Percentiles rank a stretch among this genome's conserved stretches.
These are phyloP conservation scores for Brachypodius melanocephalos DNA, from an alignment of 2,113 vertebrate genomes.

Conservation along the genomic window DNA sequence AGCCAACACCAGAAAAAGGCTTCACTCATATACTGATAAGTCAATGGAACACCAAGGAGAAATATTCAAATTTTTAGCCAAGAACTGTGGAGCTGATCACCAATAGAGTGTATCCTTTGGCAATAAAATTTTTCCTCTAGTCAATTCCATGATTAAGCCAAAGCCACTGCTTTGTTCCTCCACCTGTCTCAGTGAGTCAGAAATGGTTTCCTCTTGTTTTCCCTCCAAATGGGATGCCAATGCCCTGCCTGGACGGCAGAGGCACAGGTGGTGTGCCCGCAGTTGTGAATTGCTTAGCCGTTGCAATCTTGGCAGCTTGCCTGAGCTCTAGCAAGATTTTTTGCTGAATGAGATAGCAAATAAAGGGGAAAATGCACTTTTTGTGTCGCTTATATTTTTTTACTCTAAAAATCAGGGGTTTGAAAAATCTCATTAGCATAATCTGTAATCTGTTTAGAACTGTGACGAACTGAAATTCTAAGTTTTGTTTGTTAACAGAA, in stretches of 20 bases:
- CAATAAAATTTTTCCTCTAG: slow-evolving; percentile 16
- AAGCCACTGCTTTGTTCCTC: slow-evolving; percentile 18
- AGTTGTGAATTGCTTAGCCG: not conserved
- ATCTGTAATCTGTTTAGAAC: not conserved
- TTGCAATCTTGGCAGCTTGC: not conserved
- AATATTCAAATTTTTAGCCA: not conserved
- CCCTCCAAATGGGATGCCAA: not conserved
- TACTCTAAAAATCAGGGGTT: not conserved
- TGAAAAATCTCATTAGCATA: not conserved
- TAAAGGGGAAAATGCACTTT: not conserved
- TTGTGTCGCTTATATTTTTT: not conserved
- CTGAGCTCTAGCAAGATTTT: not conserved
- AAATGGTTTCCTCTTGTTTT: not conserved
- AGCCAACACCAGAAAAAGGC: not conserved
- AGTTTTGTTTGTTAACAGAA: not conserved
- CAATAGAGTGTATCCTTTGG: not conserved
- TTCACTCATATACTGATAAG: not conserved
- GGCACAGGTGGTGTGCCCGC: not conserved
- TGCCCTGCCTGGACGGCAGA: not conserved
- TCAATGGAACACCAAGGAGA: not conserved
- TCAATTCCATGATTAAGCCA: not conserved
- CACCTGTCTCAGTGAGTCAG: slow-evolving; percentile 56
- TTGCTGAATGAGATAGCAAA: not conserved
- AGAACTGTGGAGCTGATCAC: not conserved
- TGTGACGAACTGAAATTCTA: not conserved